Base-by-base conservation (phyloP, 2,113 vertebrate species). In the Aspiorhynchus laticeps region DNA sequence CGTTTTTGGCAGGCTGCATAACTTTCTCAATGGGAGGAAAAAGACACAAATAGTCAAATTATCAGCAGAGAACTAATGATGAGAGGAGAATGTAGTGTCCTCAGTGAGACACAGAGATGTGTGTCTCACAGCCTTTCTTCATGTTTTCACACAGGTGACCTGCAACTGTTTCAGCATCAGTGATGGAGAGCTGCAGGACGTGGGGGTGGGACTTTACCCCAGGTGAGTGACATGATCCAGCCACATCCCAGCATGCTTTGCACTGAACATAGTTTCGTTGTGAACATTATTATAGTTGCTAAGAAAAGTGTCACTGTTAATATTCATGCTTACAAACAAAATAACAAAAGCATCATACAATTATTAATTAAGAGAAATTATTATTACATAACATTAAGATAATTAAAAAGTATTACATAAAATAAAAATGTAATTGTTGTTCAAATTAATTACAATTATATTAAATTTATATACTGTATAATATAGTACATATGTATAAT, bases 111-210 rank as follows among this genome's bases (percentile, higher is more conserved):
- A 11, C n/a, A 69, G 15, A 46, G 28, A 31, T 69, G 24, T n/a
- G 19, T 59, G 56, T 69, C 21, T 80, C 17, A 33, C 1, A 0
- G 15, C 15, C 12, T 74, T 61, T 65, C 5, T 87, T 71, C 21
- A 6, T 33, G 38, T 71, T 76, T 75, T 67, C 1, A 31, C 94
- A 95, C 94, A 99, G 98, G 95, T 99, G 92, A 97, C 96, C 59
- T 98, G 97, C 93, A 99, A 99, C 94, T 97, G 97, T 91, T 99
- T 99, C 93, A 97, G 96, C 92, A 96, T 99, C 94, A 97, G 98
- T 91, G 96, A 99, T n/a, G 96, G 95, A 21, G 98, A 99, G 94
- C 96, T 98, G 94, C 97, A 97, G 92, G 97, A 97, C 93, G 93
- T 97, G 88, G 98, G 96, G 90, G 97, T 99, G 89, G 98, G 98